Evolutionary conservation across 2,113 vertebrate species (phyloP), one percentile per base, ranked within the genome.

Genomic region (Anthoscopus minutus): DNA sequence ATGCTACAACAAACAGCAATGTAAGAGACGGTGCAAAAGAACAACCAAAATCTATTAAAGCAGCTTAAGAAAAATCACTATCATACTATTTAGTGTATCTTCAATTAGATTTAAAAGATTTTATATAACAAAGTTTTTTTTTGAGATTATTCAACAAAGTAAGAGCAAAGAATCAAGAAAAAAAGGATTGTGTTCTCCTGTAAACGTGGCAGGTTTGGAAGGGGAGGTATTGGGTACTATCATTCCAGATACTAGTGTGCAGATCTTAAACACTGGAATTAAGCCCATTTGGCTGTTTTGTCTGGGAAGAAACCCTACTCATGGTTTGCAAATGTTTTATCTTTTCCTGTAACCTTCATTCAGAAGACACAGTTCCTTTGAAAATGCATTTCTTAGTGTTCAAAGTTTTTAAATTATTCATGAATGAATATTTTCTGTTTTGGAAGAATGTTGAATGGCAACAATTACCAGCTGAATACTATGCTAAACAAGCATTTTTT

Each of bases 1-100:
- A 84, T 67, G 85, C 88, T 77, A 92, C 58, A 96, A 53, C 72
- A 89, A 95, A 83, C 10, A 84, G 10, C 28, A 93, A 78, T 87
- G 58, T 48, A 91, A 73, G 58, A 93, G 89, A 94, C 69, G 45
- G 48, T 77, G 62, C 89, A 92, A 95, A 69, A 66, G 51, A 72
- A 8, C 37, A 86, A 84, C 40, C 53, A 93, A 73, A 70, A 86
- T 40, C 33, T 56, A 66, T 50, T 79, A 40, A 93, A 87, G 61
- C 30, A 87, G 20, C 47, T 79, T n/a, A 56, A 70, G 92, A 83
- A 56, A 8, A 62, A 65, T 81, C 42, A 56, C 23, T 38, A 13
- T 40, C 23, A 24, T 53, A 83, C 58, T 73, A 90, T 66, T 90
- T 58, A 57, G 23, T 45, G 11, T 71, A 66, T 53, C 22, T 45